Evolutionary conservation across 2,888 invertebrate genomes (phyloP), one percentile per base, ranked within the genome.

Genomic region (Sinelater perroti): DNA sequence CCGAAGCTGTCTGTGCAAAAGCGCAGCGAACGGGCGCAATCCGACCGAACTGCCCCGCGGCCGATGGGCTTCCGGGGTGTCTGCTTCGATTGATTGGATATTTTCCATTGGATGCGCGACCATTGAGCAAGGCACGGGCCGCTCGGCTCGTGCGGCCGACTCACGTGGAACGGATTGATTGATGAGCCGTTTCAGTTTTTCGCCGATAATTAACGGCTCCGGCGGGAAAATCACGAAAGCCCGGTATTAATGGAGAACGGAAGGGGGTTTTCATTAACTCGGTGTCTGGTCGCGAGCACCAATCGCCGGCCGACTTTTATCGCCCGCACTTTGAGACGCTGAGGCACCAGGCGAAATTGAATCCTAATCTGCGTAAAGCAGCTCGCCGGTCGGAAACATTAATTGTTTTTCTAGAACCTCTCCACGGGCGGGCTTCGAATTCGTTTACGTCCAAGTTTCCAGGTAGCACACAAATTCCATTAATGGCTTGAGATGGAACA

Each of bases 1-100:
- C 40, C 40, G 26, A 40, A 40, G 24, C 24, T 40, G 24, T 40
- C 24, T 26, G 40, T 40, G 24, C 24, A 40, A 21, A 13, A 40
- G 24, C 24, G 40, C 40, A 40, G 26, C 16, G 26, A 40, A 40
- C 24, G 40, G 26, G 40, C 40, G 26, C 24, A 40, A 24, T 21
- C 40, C 40, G 24, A 40, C 40, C n/a, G 26, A 40, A 40, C 24
- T 24, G 40, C 40, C 24, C 24, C 24, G 4, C 40, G 7, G 24
- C 14, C 24, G 40, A 24, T 26, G 40, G 28, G 40, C 24, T 24
- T 11, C 38, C 8, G 17, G 21, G 24, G 13, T n/a, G n/a, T n/a
- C 21, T 40, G 8, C 16, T 26, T 40, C 40, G 40, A 40, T 40
- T 40, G 40, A 26, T 6, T 24, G 26, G 26, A 40, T 40, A 40